phyloP scores from a whole-genome alignment of 2,888 invertebrate species.

The Pseudococcus viburni region DNA sequence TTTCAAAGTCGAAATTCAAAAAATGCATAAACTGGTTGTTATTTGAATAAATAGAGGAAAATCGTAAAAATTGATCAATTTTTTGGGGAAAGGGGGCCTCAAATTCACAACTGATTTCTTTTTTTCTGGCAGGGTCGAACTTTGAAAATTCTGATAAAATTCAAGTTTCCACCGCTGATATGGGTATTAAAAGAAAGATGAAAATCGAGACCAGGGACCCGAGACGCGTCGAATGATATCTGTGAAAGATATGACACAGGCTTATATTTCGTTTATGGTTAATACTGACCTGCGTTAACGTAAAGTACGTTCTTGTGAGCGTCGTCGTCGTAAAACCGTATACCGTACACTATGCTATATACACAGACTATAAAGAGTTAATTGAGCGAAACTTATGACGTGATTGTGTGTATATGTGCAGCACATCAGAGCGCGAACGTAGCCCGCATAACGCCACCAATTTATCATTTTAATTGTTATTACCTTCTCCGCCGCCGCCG shows the following conservation, averaged over 20 bases:
- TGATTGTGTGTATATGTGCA: conserved; percentile 51
- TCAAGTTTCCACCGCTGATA: too few species aligned
- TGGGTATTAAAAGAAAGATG: too few species aligned
- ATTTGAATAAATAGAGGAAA: too few species aligned
- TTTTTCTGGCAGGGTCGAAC: too few species aligned
- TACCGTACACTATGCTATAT: background rate
- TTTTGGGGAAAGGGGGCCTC: too few species aligned
- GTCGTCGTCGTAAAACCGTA: conserved; percentile 10
- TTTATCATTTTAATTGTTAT: conserved; percentile 64
- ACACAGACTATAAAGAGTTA: conserved; percentile 61
- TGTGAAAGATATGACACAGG: background rate
- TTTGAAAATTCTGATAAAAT: too few species aligned
- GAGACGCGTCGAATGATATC: background rate
- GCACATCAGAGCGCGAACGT: conserved; percentile 48
- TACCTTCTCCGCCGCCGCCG: conserved; percentile 47
- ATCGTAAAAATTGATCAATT: too few species aligned
- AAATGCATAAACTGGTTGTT: too few species aligned
- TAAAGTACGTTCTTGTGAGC: conserved; percentile 52
- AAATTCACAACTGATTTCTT: too few species aligned
- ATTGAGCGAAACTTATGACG: conserved; percentile 64
- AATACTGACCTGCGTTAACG: conserved; percentile 57
- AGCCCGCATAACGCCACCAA: conserved; percentile 62
- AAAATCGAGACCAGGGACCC: background rate
- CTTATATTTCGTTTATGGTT: conserved; percentile 42
- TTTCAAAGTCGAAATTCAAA: too few species aligned